Conservation (phyloP, 2,113 vertebrate genomes). For the Nothocercus nigrocapillus region DNA sequence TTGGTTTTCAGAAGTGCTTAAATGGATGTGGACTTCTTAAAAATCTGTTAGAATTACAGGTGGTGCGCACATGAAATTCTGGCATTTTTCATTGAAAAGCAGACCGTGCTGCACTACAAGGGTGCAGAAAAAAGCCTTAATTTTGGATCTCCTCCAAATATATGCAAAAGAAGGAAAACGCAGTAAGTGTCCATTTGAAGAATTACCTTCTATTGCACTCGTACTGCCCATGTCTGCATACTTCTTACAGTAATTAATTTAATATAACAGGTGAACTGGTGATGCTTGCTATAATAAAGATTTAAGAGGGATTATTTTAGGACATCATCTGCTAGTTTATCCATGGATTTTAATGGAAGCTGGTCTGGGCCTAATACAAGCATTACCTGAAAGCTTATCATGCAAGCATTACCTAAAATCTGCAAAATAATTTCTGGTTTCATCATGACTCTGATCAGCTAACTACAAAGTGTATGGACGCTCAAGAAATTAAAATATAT, state of each 20-base stretch:
- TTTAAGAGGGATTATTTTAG: conserved; percentile 57
- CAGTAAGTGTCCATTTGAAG: background rate
- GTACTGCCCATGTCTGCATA: background rate
- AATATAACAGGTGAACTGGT: conserved; percentile 36
- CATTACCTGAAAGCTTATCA: conserved; percentile 2
- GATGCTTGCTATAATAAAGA: conserved; percentile 40
- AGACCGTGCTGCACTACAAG: background rate
- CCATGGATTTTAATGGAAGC: conserved; percentile 1
- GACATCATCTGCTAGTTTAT: conserved; percentile 33
- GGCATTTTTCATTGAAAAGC: background rate
- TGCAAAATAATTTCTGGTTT: background rate
- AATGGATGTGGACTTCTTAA: background rate
- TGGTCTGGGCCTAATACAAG: background rate
- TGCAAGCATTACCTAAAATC: background rate
- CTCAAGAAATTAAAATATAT: background rate
- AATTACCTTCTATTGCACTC: background rate
- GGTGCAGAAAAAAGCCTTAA: background rate
- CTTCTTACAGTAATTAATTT: conserved; percentile 38
- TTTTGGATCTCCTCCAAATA: conserved; percentile 4
- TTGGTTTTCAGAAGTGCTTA: background rate
- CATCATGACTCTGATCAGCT: background rate
- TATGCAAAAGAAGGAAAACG: background rate
- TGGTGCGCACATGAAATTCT: background rate
- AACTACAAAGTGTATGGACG: background rate
- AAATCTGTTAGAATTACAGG: background rate